A percentile compares a stretch with the other conserved stretches of the same genome.
phyloP scores from a whole-genome alignment of 2,797 vertebrate species.

The Allobates femoralis region DNA sequence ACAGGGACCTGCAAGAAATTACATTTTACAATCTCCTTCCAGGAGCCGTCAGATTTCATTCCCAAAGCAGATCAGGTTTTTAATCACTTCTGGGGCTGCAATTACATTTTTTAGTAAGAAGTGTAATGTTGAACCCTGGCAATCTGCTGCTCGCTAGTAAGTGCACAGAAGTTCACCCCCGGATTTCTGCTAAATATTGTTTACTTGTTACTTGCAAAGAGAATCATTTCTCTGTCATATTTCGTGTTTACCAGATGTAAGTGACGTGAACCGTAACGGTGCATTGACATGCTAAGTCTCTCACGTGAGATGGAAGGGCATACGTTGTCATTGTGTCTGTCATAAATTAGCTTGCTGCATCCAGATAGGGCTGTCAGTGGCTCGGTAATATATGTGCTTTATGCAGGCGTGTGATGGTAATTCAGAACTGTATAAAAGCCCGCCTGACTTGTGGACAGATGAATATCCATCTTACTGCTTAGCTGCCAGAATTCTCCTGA shows the following conservation, averaged over 20 bases:
- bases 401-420: slow-evolving; percentile 43
- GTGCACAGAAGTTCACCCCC: not conserved
- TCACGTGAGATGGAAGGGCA: slow-evolving; percentile 57
- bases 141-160: slow-evolving; percentile 28
- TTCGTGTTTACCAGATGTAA: slow-evolving; percentile 62
- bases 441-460: slow-evolving; percentile 25
- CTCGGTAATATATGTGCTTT: slow-evolving; percentile 46
- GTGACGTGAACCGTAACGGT: slow-evolving; percentile 54
- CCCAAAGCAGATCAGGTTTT: slow-evolving; percentile 37
- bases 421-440: slow-evolving; percentile 36
- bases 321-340: slow-evolving; percentile 56
- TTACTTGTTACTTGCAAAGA: slow-evolving; percentile 45
- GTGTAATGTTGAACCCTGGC: slow-evolving; percentile 18
- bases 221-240: slow-evolving; percentile 52
- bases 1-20: slow-evolving; percentile 34
- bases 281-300: slow-evolving; percentile 55
- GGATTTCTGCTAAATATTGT: slow-evolving; percentile 51
- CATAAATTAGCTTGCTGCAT: slow-evolving; percentile 58
- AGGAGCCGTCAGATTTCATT: slow-evolving; percentile 14
- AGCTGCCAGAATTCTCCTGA: slow-evolving; percentile 13
- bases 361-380: slow-evolving; percentile 50
- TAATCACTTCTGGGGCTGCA: slow-evolving; percentile 55
- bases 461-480: slow-evolving; percentile 41
- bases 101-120: slow-evolving; percentile 43
- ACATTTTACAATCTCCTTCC: slow-evolving; percentile 34